These are phyloP conservation scores for Raillietiella orientalis DNA, from an alignment of 2,888 invertebrate species.

Conservation along the genomic window DNA sequence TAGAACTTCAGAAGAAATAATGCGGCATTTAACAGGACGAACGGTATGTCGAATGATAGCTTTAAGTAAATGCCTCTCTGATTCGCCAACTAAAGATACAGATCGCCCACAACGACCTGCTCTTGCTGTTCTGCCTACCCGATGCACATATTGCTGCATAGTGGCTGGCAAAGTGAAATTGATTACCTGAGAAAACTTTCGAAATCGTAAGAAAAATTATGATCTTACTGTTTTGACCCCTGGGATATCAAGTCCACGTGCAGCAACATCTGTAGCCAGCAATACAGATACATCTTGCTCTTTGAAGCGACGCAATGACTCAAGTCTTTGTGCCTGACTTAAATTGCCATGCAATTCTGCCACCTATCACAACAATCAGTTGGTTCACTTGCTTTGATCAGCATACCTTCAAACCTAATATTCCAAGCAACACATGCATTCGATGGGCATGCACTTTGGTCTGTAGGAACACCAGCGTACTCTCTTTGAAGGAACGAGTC, in stretches of 20 bases:
- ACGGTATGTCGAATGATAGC: constrained; percentile 57
- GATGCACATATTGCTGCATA: constrained; percentile 82
- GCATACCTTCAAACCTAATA: constrained; percentile 49
- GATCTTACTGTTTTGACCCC: constrained; percentile 68
- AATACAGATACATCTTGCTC: constrained; percentile 31
- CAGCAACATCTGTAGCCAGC: constrained; percentile 79
- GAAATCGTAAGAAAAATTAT: constrained; percentile 5
- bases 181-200: constrained; percentile 22
- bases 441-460: constrained; percentile 87
- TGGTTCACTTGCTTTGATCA: background rate
- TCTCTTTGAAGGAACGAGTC: constrained; percentile 59
- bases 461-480: constrained; percentile 79
- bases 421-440: constrained; percentile 58
- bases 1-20: constrained; percentile 60
- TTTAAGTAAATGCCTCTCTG: constrained; percentile 62
- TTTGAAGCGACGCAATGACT: constrained; percentile 57
- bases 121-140: constrained; percentile 79
- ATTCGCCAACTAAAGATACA: constrained; percentile 76
- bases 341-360: constrained; percentile 84
- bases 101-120: constrained; percentile 71
- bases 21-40: constrained; percentile 51
- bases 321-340: constrained; percentile 74
- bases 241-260: constrained; percentile 79
- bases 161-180: constrained; percentile 88
- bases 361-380: constrained; percentile 13